phyloP scores from a whole-genome alignment of 2,113 vertebrate genomes.

The Mus spicilegus region DNA sequence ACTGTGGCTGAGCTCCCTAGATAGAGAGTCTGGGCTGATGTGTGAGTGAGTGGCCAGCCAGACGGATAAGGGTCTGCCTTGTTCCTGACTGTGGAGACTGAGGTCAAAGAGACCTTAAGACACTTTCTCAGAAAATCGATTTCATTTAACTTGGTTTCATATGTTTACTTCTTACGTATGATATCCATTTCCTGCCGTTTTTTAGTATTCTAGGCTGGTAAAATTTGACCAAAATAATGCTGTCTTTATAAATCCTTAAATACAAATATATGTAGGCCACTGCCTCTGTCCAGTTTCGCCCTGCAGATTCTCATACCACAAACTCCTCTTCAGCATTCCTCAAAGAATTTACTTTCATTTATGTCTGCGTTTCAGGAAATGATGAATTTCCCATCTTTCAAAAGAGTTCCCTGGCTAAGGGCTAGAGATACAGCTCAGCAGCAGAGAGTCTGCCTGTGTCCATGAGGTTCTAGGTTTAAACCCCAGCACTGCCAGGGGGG shows the following conservation, averaged over 20 bases:
- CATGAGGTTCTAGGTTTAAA: background rate
- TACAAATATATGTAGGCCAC: background rate
- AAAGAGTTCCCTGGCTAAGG: background rate
- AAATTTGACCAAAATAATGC: background rate
- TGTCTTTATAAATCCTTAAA: constrained; percentile 25
- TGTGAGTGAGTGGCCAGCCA: constrained; percentile 81
- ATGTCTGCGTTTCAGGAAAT: constrained; percentile 15
- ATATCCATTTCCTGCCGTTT: background rate
- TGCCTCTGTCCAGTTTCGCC: constrained; percentile 1
- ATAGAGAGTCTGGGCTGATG: background rate
- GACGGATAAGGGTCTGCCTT: constrained; percentile 86
- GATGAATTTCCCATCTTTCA: constrained; percentile 8
- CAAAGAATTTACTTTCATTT: background rate
- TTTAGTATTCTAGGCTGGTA: background rate
- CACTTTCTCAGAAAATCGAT: background rate
- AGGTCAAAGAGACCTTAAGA: background rate
- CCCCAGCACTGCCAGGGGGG: background rate
- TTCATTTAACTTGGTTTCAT: constrained; percentile 47
- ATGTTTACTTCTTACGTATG: constrained; percentile 30
- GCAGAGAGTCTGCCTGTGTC: background rate
- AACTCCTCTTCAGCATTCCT: background rate
- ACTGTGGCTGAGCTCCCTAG: background rate
- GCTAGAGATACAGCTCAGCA: background rate
- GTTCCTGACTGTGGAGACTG: constrained; percentile 72
- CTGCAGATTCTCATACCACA: background rate